phyloP scores from a whole-genome alignment of 2,888 invertebrate genomes.

The Chloromyia formosa region DNA sequence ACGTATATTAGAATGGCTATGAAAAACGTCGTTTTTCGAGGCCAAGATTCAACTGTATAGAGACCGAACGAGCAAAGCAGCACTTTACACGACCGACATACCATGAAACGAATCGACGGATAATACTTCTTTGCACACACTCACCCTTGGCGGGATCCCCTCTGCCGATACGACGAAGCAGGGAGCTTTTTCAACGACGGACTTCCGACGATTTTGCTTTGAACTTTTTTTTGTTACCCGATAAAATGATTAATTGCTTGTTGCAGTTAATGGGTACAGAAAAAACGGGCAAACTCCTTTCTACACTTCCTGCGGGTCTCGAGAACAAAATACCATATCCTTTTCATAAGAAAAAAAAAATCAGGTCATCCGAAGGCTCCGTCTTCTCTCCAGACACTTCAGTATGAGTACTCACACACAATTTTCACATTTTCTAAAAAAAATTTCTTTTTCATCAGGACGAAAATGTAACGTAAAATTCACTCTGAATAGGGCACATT shows the following conservation, averaged over 20 bases:
- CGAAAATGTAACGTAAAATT: background rate
- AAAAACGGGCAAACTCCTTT: slow-evolving; percentile 25
- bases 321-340: no score
- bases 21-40: slow-evolving; percentile 26
- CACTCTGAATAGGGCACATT: background rate
- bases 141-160: background rate
- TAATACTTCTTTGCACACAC: slow-evolving; percentile 18
- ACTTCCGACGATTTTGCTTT: slow-evolving; percentile 28
- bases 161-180: slow-evolving; percentile 15
- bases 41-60: slow-evolving; percentile 18
- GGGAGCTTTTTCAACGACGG: slow-evolving; percentile 36
- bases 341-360: no score
- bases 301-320: background rate
- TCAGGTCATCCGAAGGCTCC: no score
- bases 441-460: background rate
- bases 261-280: slow-evolving; percentile 38
- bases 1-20: background rate
- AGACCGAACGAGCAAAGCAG: slow-evolving; percentile 12
- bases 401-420: no score
- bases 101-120: slow-evolving; percentile 23
- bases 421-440: no score
- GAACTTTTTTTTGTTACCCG: slow-evolving; percentile 36
- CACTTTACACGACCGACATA: slow-evolving; percentile 32
- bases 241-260: slow-evolving; percentile 47
- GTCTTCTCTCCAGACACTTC: no score